phyloP scores from a whole-genome alignment of 2,888 invertebrate species.

The Aphelenchoides bicaudatus region DNA sequence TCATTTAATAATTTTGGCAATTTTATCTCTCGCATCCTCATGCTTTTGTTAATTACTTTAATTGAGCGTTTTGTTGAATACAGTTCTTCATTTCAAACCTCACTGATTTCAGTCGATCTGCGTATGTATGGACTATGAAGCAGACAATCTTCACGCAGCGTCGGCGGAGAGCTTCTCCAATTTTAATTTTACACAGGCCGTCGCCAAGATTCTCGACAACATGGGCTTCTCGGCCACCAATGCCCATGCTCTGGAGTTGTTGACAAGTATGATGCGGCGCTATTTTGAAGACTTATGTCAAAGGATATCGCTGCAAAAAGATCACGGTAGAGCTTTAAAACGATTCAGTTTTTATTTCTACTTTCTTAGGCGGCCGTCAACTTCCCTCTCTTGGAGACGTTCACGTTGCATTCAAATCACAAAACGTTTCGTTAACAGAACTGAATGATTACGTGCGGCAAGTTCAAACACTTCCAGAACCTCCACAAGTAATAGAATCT shows the following conservation, averaged over 20 bases:
- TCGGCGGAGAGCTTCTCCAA: neutral
- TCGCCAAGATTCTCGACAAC: conserved; percentile 25
- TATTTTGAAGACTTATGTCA: conserved; percentile 28
- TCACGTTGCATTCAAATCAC: conserved; percentile 9
- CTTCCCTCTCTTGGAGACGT: conserved; percentile 5
- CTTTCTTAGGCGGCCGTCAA: conserved; percentile 8
- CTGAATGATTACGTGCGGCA: conserved; percentile 32
- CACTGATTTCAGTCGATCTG: no score
- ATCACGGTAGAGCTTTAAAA: conserved; percentile 24
- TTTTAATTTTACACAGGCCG: conserved; percentile 6
- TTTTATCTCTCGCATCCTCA: no score
- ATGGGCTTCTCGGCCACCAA: conserved; percentile 27
- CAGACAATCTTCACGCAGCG: no score
- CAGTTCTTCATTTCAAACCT: no score
- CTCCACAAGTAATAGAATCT: neutral
- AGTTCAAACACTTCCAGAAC: conserved; percentile 20
- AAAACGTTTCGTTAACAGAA: conserved; percentile 21
- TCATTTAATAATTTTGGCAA: no score
- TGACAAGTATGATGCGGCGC: conserved; percentile 22
- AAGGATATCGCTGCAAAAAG: conserved; percentile 1
- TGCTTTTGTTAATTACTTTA: no score
- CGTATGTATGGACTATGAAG: no score
- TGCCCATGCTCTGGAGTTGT: conserved; percentile 15
- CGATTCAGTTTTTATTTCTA: conserved; percentile 1
- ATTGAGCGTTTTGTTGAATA: no score